These are phyloP conservation scores for Fratercula arctica DNA, from an alignment of 2,797 vertebrate genomes.

Conservation along the genomic window DNA sequence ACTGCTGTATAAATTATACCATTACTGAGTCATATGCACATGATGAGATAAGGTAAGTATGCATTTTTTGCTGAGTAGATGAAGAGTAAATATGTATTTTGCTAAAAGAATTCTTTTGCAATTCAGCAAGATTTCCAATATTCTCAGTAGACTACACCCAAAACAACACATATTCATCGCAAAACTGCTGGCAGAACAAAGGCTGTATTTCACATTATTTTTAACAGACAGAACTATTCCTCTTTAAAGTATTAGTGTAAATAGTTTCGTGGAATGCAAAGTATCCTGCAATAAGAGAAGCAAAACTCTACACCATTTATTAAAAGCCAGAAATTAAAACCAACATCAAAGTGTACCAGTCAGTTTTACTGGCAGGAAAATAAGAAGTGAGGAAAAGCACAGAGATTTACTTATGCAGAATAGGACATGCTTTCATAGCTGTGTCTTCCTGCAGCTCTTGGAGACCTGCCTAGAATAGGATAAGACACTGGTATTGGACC, in stretches of 20 bases:
- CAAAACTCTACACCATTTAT: neutral
- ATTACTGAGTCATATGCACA: slow-evolving; percentile 23
- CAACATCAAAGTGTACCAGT: neutral
- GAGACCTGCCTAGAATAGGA: neutral
- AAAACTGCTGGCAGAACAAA: neutral
- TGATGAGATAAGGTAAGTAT: slow-evolving; percentile 26
- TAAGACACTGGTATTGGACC: neutral
- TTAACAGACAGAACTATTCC: neutral
- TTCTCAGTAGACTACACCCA: neutral
- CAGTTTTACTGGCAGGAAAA: neutral
- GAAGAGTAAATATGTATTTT: neutral
- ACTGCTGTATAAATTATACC: slow-evolving; percentile 40
- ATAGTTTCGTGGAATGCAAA: neutral
- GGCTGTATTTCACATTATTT: neutral
- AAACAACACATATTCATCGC: neutral
- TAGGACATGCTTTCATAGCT: neutral
- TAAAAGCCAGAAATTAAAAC: neutral
- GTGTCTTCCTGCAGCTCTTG: neutral
- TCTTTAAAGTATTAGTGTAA: neutral
- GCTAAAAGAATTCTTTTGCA: neutral
- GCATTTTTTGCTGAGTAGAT: slow-evolving; percentile 12
- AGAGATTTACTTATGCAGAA: neutral
- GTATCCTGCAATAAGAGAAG: neutral
- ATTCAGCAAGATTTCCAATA: neutral
- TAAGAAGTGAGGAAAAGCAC: neutral